These are phyloP conservation scores for Drosophila neocordata DNA, from an alignment of 1,140 invertebrate species.

Conservation along the genomic window DNA sequence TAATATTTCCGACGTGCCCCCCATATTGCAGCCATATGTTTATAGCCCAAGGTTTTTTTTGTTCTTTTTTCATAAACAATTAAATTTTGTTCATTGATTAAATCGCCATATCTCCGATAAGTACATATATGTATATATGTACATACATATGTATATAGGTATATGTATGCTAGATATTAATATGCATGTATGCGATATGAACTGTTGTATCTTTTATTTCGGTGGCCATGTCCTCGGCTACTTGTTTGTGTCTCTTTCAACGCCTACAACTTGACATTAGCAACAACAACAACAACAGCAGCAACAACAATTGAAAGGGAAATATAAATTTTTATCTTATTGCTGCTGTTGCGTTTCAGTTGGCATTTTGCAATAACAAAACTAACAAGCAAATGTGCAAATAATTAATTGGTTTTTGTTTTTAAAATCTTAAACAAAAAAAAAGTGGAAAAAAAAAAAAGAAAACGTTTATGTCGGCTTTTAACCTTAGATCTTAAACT, in stretches of 20 bases:
- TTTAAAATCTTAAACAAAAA: too few species aligned
- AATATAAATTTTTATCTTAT: constrained; percentile 15
- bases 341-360: constrained; percentile 54
- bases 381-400: constrained; percentile 54
- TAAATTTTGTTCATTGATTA: constrained; percentile 57
- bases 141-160: constrained; percentile 9
- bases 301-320: too few species aligned
- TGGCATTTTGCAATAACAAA: constrained; percentile 53
- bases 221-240: constrained; percentile 55
- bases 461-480: constrained; percentile 31
- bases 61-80: constrained; percentile 45
- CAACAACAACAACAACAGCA: constrained; percentile 10
- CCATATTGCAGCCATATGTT: constrained; percentile 51
- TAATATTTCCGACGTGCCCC: background rate
- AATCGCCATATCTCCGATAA: constrained; percentile 20
- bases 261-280: constrained; percentile 62
- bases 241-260: constrained; percentile 58
- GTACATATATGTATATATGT: constrained; percentile 14
- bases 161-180: constrained; percentile 9
- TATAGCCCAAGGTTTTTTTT: constrained; percentile 25
- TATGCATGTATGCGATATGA: constrained; percentile 15
- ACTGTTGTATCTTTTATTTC: constrained; percentile 37
- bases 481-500: constrained; percentile 23
- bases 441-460: background rate
- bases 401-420: constrained; percentile 65